Evolutionary conservation across 2,113 vertebrate genomes (phyloP), one percentile per base, ranked within the genome.

Genomic region (Paradoxurus hermaphroditus): DNA sequence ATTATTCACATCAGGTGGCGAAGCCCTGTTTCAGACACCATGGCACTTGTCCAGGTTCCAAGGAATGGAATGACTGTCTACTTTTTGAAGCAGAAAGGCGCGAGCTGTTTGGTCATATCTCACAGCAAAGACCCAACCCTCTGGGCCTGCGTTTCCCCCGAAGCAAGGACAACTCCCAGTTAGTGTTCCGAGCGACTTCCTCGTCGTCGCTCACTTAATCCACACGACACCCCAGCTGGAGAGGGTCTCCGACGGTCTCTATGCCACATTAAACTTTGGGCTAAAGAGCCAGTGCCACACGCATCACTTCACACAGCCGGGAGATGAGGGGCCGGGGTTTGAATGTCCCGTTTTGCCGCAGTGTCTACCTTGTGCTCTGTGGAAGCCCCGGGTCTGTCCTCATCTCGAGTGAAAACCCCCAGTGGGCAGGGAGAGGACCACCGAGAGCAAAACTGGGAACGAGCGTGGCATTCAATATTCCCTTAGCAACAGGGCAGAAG

Each of bases 261-360:
- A 13, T 1, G 11, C 39, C 5, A 14, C 3, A 5, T 1, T 1
- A n/a, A 39, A 19, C 39, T 8, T 4, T 0, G 6, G 10, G 39
- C 21, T 1, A 3, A 10, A 31, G 9, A 41, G 34, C 25, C 85
- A 3, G 1, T 1, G 1, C 41, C n/a, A 1, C 1, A 0, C 0
- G 34, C 13, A 9, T 10, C 21, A 15, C 2, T 13, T 11, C 14
- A 21, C 14, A 25, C 23, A 12, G 1, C 18, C 4, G 0, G 2
- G 3, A 9, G 12, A 29, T 0, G 18, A 12, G 4, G 39, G 68
- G 11, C 63, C 7, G 2, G 6, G 31, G 27, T 5, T 16, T 23
- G 7, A 3, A 12, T 0, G 12, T 6, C 34, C 12, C 7, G 3
- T 21, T 8, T 11, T 2, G 13, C 18, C 4, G 11, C 11, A 19